A percentile compares a stretch with the other conserved stretches of the same genome.
phyloP scores from a whole-genome alignment of 2,888 invertebrate genomes.

The Scaptomyza tumidula region DNA sequence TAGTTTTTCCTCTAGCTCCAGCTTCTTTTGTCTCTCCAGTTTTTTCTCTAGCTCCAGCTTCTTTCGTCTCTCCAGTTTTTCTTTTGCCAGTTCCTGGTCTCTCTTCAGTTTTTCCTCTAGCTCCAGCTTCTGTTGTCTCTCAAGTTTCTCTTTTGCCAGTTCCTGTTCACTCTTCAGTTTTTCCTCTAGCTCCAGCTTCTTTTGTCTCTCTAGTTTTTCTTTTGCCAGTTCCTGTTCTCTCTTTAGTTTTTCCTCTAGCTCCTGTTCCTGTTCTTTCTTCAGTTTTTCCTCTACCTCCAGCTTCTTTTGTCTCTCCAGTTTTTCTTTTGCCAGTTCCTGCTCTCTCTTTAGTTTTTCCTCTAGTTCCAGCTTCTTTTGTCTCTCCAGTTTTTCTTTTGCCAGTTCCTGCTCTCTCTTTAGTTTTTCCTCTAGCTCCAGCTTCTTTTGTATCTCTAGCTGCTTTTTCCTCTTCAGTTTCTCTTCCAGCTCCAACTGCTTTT shows the following conservation, averaged over 20 bases:
- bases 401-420: not conserved
- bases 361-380: not conserved
- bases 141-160: not conserved
- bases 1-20: too few species aligned
- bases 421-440: not conserved
- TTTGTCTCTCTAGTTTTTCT: not conserved
- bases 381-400: not conserved
- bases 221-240: not conserved
- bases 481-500: not conserved
- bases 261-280: not conserved
- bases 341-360: not conserved
- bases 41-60: not conserved
- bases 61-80: not conserved
- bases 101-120: not conserved
- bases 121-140: not conserved
- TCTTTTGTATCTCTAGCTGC: not conserved
- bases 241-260: not conserved
- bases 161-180: not conserved
- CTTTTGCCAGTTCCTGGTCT: not conserved
- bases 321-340: not conserved
- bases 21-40: not conserved
- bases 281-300: not conserved
- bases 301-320: not conserved
- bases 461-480: not conserved
- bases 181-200: not conserved